Conservation (phyloP, 2,113 vertebrate genomes). For the Callocephalon fimbriatum region DNA sequence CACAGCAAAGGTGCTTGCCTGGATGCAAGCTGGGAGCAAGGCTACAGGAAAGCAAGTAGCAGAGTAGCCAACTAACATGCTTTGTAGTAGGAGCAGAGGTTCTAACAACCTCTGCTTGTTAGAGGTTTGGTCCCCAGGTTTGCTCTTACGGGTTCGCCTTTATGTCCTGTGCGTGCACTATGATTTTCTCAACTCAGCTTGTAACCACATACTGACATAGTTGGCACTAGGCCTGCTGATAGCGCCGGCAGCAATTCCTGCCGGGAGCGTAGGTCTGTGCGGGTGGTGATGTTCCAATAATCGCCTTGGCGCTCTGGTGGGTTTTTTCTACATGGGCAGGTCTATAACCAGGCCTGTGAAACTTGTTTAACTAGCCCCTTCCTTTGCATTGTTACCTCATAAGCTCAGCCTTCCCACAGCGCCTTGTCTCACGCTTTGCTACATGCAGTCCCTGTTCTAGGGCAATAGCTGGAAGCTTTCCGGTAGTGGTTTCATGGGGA, state of each 20-base stretch:
- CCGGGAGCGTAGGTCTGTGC: not conserved
- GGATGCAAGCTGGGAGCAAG: not conserved
- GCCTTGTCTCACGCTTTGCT: not conserved
- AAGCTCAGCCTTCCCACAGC: constrained; percentile 28
- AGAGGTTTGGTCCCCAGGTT: not conserved
- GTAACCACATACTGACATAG: not conserved
- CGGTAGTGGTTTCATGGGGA: not conserved
- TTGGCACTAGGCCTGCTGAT: not conserved
- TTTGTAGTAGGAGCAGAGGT: not conserved
- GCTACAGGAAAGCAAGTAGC: not conserved
- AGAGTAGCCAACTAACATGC: not conserved
- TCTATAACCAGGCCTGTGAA: not conserved
- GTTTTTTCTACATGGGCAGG: not conserved
- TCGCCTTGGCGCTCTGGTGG: not conserved
- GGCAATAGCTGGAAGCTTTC: constrained; percentile 17
- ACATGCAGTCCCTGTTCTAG: not conserved
- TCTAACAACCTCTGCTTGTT: not conserved
- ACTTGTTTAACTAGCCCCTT: constrained; percentile 24
- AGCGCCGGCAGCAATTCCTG: not conserved
- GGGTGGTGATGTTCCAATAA: not conserved
- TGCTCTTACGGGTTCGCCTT: not conserved
- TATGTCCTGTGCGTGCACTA: fast-evolving
- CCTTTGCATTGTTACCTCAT: not conserved
- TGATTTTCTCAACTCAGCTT: not conserved
- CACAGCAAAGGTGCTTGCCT: not conserved